Percentiles rank a stretch among this genome's conserved stretches.
Conservation (phyloP, 1,140 invertebrate genomes). For the Diorhabda elongata region DNA sequence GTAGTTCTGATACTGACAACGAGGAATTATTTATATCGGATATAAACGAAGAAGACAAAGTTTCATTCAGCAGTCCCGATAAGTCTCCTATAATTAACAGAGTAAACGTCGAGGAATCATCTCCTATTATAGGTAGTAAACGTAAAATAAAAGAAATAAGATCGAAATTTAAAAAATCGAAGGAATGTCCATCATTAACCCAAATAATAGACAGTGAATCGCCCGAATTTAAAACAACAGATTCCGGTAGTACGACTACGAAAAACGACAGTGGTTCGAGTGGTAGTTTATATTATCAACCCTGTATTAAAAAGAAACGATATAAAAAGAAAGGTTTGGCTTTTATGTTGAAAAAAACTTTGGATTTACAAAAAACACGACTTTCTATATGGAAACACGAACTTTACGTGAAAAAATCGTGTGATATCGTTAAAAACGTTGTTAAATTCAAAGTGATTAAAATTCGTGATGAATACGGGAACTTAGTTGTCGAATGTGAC, state of each 20-base stretch:
- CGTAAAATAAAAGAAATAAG: constrained; percentile 19
- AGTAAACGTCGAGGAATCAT: constrained; percentile 17
- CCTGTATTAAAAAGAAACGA: constrained; percentile 13
- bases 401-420: constrained; percentile 23
- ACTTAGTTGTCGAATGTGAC: constrained; percentile 13
- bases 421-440: constrained; percentile 5
- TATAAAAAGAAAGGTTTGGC: constrained; percentile 29
- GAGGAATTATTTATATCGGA: constrained; percentile 7
- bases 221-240: background rate
- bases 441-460: constrained; percentile 12
- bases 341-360: constrained; percentile 24
- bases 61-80: background rate
- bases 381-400: constrained; percentile 31
- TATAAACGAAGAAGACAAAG: background rate
- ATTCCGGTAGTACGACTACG: too few relatives aligned
- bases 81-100: constrained; percentile 20
- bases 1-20: constrained; percentile 25
- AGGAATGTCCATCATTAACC: background rate
- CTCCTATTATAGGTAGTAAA: constrained; percentile 22
- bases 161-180: constrained; percentile 12
- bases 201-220: constrained; percentile 19
- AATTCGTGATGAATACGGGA: constrained; percentile 20
- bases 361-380: constrained; percentile 22
- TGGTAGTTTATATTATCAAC: constrained; percentile 14
- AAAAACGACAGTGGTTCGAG: background rate